Percentiles rank a stretch among this genome's conserved stretches.
Evolutionary conservation across 1,140 invertebrate species (phyloP).

Genomic region (Euborellia annulipes): DNA sequence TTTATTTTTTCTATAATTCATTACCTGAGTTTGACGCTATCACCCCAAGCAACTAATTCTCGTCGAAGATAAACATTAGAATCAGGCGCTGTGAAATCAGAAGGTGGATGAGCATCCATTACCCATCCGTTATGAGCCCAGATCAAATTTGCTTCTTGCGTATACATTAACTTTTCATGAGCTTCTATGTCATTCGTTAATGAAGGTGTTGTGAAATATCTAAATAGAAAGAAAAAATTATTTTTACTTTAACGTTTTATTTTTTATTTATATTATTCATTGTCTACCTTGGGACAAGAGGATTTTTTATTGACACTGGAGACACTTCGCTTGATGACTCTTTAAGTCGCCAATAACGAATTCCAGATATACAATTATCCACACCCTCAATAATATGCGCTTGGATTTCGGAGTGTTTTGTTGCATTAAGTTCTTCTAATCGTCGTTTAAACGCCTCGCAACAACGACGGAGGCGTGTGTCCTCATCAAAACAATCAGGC

Average conservation of each 20-base stretch:
- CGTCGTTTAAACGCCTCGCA: constrained; percentile 49
- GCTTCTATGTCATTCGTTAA: constrained; percentile 18
- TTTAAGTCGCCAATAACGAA: constrained; percentile 67
- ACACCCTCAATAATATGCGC: constrained; percentile 63
- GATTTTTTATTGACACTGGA: constrained; percentile 57
- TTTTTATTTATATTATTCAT: too few species aligned
- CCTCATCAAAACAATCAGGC: constrained; percentile 61
- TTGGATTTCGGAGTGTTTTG: constrained; percentile 45
- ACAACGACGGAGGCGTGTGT: constrained; percentile 55
- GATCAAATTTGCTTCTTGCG: constrained; percentile 44
- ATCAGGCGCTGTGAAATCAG: constrained; percentile 80
- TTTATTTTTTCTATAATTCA: constrained; percentile 1
- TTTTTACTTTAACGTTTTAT: too few species aligned
- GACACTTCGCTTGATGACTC: constrained; percentile 60
- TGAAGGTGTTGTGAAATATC: constrained; percentile 59
- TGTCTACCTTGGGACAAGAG: constrained; percentile 65
- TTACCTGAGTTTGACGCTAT: constrained; percentile 85
- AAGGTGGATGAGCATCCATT: constrained; percentile 85
- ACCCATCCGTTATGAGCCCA: constrained; percentile 99
- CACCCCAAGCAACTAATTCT: constrained; percentile 95
- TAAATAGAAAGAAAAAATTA: constrained; percentile 23
- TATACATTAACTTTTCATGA: constrained; percentile 57
- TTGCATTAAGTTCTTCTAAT: constrained; percentile 58
- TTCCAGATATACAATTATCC: constrained; percentile 70
- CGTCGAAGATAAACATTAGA: constrained; percentile 77